Evolutionary conservation across 2,888 invertebrate genomes (phyloP).

Genomic region (Rhamnusium bicolor): DNA sequence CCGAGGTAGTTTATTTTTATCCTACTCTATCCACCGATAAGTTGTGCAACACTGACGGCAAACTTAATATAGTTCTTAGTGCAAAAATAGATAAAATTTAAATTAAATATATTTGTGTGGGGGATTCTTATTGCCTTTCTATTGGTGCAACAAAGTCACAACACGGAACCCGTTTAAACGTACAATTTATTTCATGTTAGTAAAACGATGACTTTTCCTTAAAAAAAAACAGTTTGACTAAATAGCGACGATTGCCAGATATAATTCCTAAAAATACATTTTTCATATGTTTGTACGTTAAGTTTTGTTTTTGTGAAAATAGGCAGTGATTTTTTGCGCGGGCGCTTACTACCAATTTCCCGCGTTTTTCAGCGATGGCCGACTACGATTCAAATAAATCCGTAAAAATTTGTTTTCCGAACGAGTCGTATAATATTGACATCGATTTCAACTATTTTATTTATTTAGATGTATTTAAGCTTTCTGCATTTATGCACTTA

Average conservation of each 20-base stretch:
- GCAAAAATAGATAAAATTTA: constrained; percentile 41
- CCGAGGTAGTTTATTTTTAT: constrained; percentile 56
- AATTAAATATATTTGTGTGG: constrained; percentile 38
- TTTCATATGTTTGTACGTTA: constrained; percentile 17
- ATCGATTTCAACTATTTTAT: constrained; percentile 22
- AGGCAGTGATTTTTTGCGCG: constrained; percentile 9
- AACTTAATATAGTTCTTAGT: constrained; percentile 37
- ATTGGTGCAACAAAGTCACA: constrained; percentile 30
- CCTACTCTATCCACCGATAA: constrained; percentile 40
- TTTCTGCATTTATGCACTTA: constrained; percentile 33
- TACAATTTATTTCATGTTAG: constrained; percentile 19
- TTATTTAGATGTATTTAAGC: constrained; percentile 29
- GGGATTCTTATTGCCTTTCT: constrained; percentile 33
- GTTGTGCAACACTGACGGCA: constrained; percentile 45
- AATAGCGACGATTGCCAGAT: constrained; percentile 47
- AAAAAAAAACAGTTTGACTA: constrained; percentile 7
- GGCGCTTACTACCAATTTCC: constrained; percentile 20
- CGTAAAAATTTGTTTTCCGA: constrained; percentile 39
- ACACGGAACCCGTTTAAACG: constrained; percentile 1
- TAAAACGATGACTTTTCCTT: constrained; percentile 12
- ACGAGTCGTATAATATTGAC: constrained; percentile 36
- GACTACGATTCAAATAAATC: constrained; percentile 23
- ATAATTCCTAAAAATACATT: constrained; percentile 55
- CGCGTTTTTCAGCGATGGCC: constrained; percentile 16
- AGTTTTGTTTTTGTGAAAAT: constrained; percentile 21